Evolutionary conservation across 2,888 invertebrate species (phyloP).

Genomic region (Nymphalis c-album): DNA sequence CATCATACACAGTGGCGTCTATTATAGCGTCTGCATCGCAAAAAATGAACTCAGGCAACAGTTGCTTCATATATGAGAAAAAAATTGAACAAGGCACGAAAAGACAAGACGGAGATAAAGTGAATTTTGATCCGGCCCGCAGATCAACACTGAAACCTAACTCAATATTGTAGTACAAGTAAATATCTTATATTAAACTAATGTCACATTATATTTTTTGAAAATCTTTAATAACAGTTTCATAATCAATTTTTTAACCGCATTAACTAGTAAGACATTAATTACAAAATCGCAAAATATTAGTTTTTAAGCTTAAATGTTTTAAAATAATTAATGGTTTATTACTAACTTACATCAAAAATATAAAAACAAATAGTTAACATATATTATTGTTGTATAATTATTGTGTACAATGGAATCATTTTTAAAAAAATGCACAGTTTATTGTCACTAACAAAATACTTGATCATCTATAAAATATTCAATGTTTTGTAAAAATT

Average conservation of each 20-base stretch:
- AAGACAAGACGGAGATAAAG: constrained; percentile 34
- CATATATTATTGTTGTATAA: not conserved
- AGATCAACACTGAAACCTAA: constrained; percentile 54
- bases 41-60: constrained; percentile 47
- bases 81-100: constrained; percentile 49
- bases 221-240: too few relatives aligned
- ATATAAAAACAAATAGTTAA: too few relatives aligned
- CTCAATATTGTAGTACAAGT: not conserved
- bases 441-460: not conserved
- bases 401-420: not conserved
- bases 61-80: constrained; percentile 51
- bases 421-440: not conserved
- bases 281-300: too few relatives aligned
- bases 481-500: too few relatives aligned
- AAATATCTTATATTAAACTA: not conserved
- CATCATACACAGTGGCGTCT: constrained; percentile 51
- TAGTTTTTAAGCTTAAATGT: too few relatives aligned
- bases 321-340: too few relatives aligned
- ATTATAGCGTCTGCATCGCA: constrained; percentile 56
- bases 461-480: too few relatives aligned
- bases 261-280: too few relatives aligned
- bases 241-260: too few relatives aligned
- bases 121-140: constrained; percentile 51
- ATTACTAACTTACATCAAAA: too few relatives aligned
- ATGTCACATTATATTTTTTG: not conserved